Evolutionary conservation across 1,140 invertebrate genomes (phyloP), one percentile per base, ranked within the genome.

Genomic region (Sycophaga agraensis): DNA sequence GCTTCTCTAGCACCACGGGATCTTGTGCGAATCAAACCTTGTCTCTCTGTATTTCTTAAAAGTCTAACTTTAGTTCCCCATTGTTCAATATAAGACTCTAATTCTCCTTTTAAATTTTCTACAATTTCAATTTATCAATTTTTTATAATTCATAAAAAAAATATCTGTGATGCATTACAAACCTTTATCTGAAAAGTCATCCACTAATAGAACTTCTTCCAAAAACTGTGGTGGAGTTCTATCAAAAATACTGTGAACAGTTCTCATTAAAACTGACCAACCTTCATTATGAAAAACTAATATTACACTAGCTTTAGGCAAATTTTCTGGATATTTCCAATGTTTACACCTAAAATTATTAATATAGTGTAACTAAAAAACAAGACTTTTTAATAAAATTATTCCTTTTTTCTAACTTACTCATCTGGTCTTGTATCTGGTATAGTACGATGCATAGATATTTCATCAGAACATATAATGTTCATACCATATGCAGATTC

Each of bases 271-370:
- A 2, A 96, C 94, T 0, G 93, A 93, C 85, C 92, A 98, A 2
- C 96, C 97, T 82, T 99, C 96, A 78, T 99, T 99, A 74, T 99
- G 97, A 77, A 99, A 99, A 11, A 99, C 97, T 62, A 99, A 89
- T 64, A 99, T 96, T 0, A 99, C 94, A 74, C 92, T 95, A 4
- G 96, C 94, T 50, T 84, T 88, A 0, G 97, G 96, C 66, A 99
- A 82, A 61, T 91, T 82, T 68, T 87, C 84, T 6, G 96, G 92
- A 80, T 99, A 99, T 71, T 97, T 86, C 97, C 97, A 99, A 74
- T 95, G 91, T 76, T 93, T 94, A 80, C 97, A 99, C 77, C 89
- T 91, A 68, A 26, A 71, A 43, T 58, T 64, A 17, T 59, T 45
- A 48, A 2, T 39, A 40, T 22, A 46, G n/a, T 49, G 55, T 31